A percentile compares a stretch with the other conserved stretches of the same genome.
Conservation (phyloP, 2,113 vertebrate species). For the Halichoerus grypus region DNA sequence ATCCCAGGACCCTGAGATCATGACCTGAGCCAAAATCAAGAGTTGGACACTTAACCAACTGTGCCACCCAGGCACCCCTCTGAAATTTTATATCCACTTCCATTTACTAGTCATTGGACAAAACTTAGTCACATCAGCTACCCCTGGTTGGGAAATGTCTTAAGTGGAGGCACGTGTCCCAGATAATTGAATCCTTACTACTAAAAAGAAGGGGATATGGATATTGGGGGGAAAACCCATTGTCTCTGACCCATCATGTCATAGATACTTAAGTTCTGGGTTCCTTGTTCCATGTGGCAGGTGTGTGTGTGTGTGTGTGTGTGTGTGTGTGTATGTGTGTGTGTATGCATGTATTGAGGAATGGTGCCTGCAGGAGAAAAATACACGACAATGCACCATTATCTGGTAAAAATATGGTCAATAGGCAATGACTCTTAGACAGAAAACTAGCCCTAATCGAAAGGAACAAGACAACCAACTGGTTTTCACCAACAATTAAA, state of each 20-base stretch:
- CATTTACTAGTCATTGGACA: not conserved
- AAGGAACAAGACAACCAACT: not conserved
- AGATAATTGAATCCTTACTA: not conserved
- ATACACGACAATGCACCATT: not conserved
- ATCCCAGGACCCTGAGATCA: not conserved
- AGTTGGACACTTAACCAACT: not conserved
- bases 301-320: not conserved
- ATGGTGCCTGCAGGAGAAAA: not conserved
- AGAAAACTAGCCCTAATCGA: not conserved
- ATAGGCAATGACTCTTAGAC: not conserved
- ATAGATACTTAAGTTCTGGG: not conserved
- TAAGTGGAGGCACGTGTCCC: not conserved
- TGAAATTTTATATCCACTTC: not conserved
- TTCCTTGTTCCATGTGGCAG: not conserved
- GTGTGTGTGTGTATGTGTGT: not conserved
- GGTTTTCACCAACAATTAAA: not conserved
- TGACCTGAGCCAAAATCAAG: not conserved
- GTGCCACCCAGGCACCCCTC: not conserved
- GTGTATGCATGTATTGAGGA: rapidly evolving
- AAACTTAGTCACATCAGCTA: not conserved
- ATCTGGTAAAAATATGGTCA: not conserved
- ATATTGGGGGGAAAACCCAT: not conserved
- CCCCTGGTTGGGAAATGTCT: not conserved
- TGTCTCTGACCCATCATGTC: not conserved
- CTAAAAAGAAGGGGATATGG: not conserved